phyloP scores from a whole-genome alignment of 2,113 vertebrate species.

The Tragelaphus imberbis region DNA sequence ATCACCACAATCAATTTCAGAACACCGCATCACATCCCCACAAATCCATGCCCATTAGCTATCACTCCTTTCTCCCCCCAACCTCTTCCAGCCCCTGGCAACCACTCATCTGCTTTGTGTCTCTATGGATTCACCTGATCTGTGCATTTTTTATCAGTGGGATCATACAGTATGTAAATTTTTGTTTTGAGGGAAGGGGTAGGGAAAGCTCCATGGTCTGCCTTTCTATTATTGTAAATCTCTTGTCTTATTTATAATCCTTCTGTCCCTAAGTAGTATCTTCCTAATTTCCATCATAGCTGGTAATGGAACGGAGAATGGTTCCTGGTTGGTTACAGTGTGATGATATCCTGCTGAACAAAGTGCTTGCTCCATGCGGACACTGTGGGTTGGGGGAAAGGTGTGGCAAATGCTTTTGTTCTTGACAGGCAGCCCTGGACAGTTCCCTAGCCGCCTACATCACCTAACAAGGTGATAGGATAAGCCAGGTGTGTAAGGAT shows the following conservation, averaged over 20 bases:
- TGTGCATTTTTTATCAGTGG: neutral
- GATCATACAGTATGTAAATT: neutral
- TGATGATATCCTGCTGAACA: neutral
- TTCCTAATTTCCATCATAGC: neutral
- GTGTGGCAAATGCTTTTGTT: too few species aligned
- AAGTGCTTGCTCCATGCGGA: neutral
- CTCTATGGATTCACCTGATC: neutral
- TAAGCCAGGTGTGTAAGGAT: neutral
- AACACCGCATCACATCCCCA: neutral
- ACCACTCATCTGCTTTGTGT: neutral
- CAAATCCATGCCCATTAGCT: neutral
- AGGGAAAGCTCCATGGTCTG: neutral
- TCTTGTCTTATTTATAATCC: neutral
- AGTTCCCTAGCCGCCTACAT: neutral
- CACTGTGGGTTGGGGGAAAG: neutral
- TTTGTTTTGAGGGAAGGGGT: neutral
- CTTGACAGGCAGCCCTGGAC: too few species aligned
- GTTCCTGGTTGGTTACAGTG: neutral
- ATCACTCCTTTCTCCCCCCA: neutral
- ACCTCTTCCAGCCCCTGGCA: neutral
- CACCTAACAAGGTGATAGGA: neutral
- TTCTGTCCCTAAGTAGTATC: neutral
- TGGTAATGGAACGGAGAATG: neutral
- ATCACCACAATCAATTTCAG: neutral
- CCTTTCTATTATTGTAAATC: neutral